Evolutionary conservation across 2,888 invertebrate genomes (phyloP), one percentile per base, ranked within the genome.

Genomic region (Troilus luridus): DNA sequence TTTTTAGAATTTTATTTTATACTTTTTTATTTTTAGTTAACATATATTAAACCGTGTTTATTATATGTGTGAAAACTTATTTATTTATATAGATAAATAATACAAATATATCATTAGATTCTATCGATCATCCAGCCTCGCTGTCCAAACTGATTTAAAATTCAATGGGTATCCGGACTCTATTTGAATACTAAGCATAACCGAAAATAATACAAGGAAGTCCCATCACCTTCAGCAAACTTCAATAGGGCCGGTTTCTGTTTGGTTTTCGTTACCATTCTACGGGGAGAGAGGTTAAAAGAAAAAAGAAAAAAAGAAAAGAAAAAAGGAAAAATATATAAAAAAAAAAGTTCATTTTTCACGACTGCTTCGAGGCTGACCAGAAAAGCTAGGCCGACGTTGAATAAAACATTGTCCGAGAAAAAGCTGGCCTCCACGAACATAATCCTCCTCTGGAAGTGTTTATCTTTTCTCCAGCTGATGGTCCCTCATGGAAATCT

Each of bases 381-480:
- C 67, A 24, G 67, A 67, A 67, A 67, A 24, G 24, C 67, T 24
- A 64, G 64, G n/a, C 8, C n/a, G n/a, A 10, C 64, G 14, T 67
- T 67, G 67, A 67, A 67, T 67, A 67, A 67, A 19, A 67, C 67
- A 67, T 67, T 67, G 67, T 67, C 67, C 67, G 14, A 64, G 64
- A 64, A 64, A n/a, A 9, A 19, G 62, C 62, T n/a, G 11, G 64
- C n/a, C n/a, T 64, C 14, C 5, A 17, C 24, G 14, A 27, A 24
- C 24, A 67, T 67, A 67, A 67, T 67, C 67, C 67, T 14, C 12
- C 24, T 14, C 67, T 67, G 67, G 67, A 67, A 67, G 24, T 67
- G 67, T 67, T 67, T 67, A 67, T 67, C 67, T 67, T 67, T 67
- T 67, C 67, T 67, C 67, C 67, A 67, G 67, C 67, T 67, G 67